Base-by-base conservation (phyloP, 37 sponge, comb jelly and placozoan genomes). In the Crambe crambe region DNA sequence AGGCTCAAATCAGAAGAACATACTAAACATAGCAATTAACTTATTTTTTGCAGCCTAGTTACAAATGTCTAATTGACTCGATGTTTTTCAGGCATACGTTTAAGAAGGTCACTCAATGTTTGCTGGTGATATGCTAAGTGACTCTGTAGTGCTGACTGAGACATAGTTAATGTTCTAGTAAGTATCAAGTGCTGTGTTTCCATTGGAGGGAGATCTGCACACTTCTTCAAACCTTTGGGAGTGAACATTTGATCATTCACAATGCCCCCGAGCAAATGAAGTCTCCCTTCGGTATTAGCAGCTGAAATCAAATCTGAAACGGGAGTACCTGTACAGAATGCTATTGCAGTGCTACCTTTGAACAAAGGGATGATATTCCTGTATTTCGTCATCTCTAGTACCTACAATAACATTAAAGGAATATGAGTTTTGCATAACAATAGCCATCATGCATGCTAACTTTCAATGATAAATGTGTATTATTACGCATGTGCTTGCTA, bases 181-280 rank as follows among this genome's bases (percentile, higher is more conserved):
- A 89, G 77, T 15, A 38, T 22, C 37, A 51, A 58, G 27, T 83
- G 79, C 29, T 78, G 58, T 21, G 34, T 41, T 8, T 12, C 22
- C 69, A 60, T 29, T n/a, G 72, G 34, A 1, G 83, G 89, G 42
- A 89, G 66, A 1, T 37, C 44, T 22, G 89, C 84, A 51, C 65
- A 68, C 23, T 74, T 29, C 34, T 80, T 27, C 29, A 89, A 26
- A 1, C 85, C 79, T 36, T 23, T 30, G 21, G 76, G 72, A 9
- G 84, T 89, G 25, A 85, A 23, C 54, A 89, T 43, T 43, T 80
- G 67, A 23, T 80, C 37, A 21, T 89, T 77, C n/a, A 89, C 44
- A 51, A 89, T 20, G 12, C 84, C 89, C 37, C 89, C 89, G 34
- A 89, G 42, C 31, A 89, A 9, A 2, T 66, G 60, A 58, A 89